phyloP scores from a whole-genome alignment of 2,113 vertebrate species.

The Ibidorhyncha struthersii region DNA sequence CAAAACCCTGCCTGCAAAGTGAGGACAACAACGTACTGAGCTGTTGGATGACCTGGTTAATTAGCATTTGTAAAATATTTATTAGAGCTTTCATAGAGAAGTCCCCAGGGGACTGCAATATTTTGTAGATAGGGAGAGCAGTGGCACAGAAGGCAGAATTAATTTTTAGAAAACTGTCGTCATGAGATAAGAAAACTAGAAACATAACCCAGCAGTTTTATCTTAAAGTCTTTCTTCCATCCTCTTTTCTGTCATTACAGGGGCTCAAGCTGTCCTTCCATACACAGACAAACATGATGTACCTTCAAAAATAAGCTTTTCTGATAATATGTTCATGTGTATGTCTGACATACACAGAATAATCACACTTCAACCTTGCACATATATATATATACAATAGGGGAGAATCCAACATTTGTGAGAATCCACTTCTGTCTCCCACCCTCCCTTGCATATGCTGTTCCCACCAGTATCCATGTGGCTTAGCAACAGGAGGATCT shows the following conservation, averaged over 20 bases:
- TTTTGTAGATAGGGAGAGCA: neutral
- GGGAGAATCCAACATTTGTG: neutral
- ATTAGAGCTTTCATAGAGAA: neutral
- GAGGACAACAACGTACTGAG: neutral
- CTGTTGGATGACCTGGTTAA: neutral
- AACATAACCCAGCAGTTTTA: neutral
- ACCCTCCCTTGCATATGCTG: fast-evolving
- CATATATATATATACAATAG: neutral
- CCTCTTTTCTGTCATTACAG: neutral
- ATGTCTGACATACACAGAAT: neutral
- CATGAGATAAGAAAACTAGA: neutral
- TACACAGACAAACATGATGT: neutral
- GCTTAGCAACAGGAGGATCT: neutral
- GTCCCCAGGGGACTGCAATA: neutral
- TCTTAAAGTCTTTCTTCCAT: neutral
- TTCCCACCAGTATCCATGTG: fast-evolving
- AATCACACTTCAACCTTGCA: neutral
- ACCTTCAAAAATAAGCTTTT: neutral
- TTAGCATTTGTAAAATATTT: slow-evolving; percentile 23
- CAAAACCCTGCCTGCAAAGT: neutral
- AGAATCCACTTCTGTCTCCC: neutral
- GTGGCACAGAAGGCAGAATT: neutral
- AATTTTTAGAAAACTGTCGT: neutral
- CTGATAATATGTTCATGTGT: neutral
- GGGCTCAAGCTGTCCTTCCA: neutral